phyloP scores from a whole-genome alignment of 2,888 invertebrate genomes.

The Carterocephalus palaemon region DNA sequence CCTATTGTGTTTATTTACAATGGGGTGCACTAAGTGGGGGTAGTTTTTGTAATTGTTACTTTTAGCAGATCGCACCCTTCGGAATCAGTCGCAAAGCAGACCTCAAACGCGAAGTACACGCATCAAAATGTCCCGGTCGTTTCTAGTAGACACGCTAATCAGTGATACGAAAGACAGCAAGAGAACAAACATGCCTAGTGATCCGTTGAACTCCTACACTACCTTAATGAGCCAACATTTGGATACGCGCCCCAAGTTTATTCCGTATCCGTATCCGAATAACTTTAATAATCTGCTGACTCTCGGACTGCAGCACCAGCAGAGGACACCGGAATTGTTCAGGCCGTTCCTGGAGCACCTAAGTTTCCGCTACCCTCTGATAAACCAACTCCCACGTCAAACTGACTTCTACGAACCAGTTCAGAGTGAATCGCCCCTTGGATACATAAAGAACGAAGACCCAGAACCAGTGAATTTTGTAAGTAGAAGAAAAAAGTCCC shows the following conservation, averaged over 20 bases:
- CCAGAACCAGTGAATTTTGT: slow-evolving; percentile 57
- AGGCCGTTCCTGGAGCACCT: slow-evolving; percentile 70
- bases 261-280: slow-evolving; percentile 81
- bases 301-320: slow-evolving; percentile 81
- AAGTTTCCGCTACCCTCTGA: slow-evolving; percentile 62
- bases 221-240: slow-evolving; percentile 57
- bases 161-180: slow-evolving; percentile 79
- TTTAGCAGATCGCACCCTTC: slow-evolving; percentile 52
- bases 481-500: slow-evolving; percentile 60
- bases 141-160: slow-evolving; percentile 88
- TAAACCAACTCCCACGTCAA: slow-evolving; percentile 65
- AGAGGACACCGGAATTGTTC: slow-evolving; percentile 68
- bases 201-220: slow-evolving; percentile 60
- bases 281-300: slow-evolving; percentile 83
- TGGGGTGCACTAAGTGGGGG: slow-evolving; percentile 76
- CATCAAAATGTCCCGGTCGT: slow-evolving; percentile 86
- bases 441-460: slow-evolving; percentile 57
- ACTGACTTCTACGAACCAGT: slow-evolving; percentile 52
- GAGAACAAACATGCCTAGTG: slow-evolving; percentile 57
- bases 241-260: slow-evolving; percentile 66
- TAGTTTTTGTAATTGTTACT: slow-evolving; percentile 78
- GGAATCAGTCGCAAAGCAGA: slow-evolving; percentile 55
- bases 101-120: slow-evolving; percentile 35
- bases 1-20: slow-evolving; percentile 75
- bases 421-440: slow-evolving; percentile 47